Conservation (phyloP, 2,113 vertebrate species). For the Malurus elegans region DNA sequence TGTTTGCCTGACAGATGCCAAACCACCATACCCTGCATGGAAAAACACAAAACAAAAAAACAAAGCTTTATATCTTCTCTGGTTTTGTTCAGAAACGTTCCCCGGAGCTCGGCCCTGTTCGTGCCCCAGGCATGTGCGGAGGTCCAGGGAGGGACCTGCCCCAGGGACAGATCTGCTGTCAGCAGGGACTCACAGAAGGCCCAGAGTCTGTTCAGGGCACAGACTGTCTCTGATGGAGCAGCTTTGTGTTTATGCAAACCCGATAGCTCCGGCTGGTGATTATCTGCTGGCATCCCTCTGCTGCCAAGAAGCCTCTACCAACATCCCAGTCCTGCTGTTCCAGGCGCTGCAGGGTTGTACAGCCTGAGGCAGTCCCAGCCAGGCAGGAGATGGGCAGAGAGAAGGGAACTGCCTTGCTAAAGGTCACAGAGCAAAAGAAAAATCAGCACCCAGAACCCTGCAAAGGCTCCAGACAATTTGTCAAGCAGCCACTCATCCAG, state of each 20-base stretch:
- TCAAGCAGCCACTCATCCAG: not conserved
- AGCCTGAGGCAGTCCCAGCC: not conserved
- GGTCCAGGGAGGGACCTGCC: not conserved
- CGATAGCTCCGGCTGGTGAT: not conserved
- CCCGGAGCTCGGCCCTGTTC: not conserved
- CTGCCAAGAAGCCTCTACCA: not conserved
- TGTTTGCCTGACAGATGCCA: conserved; percentile 43
- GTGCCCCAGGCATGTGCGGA: not conserved
- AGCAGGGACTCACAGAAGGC: not conserved
- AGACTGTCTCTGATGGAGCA: not conserved
- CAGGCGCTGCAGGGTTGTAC: not conserved
- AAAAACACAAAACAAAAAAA: conserved; percentile 45
- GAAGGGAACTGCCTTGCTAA: not conserved
- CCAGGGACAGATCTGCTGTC: not conserved
- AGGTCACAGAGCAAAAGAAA: conserved; percentile 1
- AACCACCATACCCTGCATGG: conserved; percentile 44
- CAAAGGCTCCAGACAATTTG: not conserved
- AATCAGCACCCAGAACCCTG: not conserved
- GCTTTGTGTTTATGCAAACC: not conserved
- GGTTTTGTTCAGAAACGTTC: not conserved
- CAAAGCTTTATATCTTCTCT: not conserved
- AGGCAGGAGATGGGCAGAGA: not conserved
- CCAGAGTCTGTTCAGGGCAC: not conserved
- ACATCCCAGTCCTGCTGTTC: not conserved
- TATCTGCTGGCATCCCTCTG: not conserved